Evolutionary conservation across 2,113 vertebrate genomes (phyloP), one percentile per base, ranked within the genome.

Genomic region (Takifugu bimaculatus): DNA sequence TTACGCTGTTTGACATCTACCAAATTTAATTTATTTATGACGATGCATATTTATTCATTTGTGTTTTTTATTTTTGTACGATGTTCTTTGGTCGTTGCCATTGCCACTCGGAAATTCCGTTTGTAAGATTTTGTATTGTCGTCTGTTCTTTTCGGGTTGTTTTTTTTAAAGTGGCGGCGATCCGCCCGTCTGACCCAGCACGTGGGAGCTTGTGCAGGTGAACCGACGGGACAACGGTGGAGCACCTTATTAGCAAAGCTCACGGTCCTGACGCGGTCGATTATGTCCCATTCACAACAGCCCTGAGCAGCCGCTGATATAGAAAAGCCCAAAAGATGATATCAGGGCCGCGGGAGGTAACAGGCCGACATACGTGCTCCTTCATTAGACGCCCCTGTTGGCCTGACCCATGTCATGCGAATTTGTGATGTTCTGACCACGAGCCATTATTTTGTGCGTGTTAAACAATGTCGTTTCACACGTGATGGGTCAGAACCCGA

Each of bases 41-140:
- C 50, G 5, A 67, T 87, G 80, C 72, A 78, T 91, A 91, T 91
- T 91, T 91, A 90, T 91, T 90, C 76, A 84, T 88, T 87, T 83
- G 62, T 87, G 78, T 84, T 88, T 50, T 85, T 72, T 81, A 73
- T 86, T 86, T 88, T 88, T 86, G 64, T 87, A 86, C 66, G 58
- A 51, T 68, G 49, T 78, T 60, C 71, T 64, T 26, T 4, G 15
- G 25, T 67, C 55, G 20, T 45, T 50, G 77, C 56, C 69, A 29
- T 69, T 65, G 57, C 50, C 69, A 56, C 65, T 68, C 50, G 48
- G 48, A 47, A 13, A 54, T 39, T 29, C 68, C 64, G 52, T 75
- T 79, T 70, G 59, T 72, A 57, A 44, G 28, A 54, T 28, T 48
- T 61, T 50, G 47, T 68, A 69, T 58, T 26, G 6, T 86, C 54